Conservation (phyloP, 2,888 invertebrate species). For the Serripes groenlandicus region DNA sequence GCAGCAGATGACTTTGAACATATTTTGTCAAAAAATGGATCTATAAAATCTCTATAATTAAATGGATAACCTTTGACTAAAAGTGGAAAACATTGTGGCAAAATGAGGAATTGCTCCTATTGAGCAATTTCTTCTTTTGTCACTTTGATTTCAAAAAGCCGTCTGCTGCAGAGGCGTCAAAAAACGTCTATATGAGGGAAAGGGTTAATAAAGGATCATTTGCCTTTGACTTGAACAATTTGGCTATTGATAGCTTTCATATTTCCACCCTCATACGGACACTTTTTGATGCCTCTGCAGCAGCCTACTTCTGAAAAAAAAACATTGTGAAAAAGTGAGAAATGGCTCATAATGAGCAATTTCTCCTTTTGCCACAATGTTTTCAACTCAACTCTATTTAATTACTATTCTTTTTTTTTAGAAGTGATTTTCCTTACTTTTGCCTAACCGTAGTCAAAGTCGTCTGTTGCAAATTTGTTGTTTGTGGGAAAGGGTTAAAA, state of each 20-base stretch:
- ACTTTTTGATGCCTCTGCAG: background rate
- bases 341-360: background rate
- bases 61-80: too few relatives aligned
- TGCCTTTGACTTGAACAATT: too few relatives aligned
- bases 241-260: too few relatives aligned
- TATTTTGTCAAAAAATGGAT: too few relatives aligned
- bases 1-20: too few relatives aligned
- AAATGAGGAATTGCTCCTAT: background rate
- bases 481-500: background rate
- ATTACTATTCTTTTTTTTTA: too few relatives aligned
- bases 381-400: background rate
- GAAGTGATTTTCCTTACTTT: too few relatives aligned
- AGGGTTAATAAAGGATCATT: too few relatives aligned
- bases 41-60: too few relatives aligned
- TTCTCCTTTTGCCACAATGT: constrained; percentile 2
- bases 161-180: background rate
- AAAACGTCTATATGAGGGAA: background rate
- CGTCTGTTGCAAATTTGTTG: too few relatives aligned
- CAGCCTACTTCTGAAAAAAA: background rate
- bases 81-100: background rate
- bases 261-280: too few relatives aligned
- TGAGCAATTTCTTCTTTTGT: background rate
- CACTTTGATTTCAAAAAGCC: background rate
- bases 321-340: constrained; percentile 3
- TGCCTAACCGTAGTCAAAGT: too few relatives aligned